phyloP scores from a whole-genome alignment of 2,113 vertebrate species.

The Empidonax alnorum region DNA sequence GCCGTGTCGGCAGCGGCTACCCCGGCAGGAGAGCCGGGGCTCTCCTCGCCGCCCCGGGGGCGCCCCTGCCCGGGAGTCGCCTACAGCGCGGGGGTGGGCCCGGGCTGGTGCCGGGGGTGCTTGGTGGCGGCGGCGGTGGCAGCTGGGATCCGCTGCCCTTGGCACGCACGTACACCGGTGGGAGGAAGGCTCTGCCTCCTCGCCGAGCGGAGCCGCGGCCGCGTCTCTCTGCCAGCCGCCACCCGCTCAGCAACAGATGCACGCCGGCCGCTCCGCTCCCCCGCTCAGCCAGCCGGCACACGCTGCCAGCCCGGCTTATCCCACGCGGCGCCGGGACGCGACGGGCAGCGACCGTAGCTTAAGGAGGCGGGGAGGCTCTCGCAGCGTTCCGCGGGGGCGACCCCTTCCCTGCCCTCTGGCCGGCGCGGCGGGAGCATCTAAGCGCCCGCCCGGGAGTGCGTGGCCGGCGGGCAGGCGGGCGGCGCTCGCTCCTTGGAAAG shows the following conservation, averaged over 20 bases:
- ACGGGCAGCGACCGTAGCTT: not conserved
- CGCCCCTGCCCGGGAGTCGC: not conserved
- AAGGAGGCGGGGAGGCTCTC: not conserved
- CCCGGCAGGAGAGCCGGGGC: not conserved
- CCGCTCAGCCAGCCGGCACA: not conserved
- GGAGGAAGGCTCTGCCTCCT: not conserved
- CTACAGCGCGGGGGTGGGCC: not conserved
- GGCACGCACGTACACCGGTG: not conserved
- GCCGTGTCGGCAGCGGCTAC: not conserved
- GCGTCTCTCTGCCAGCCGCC: not conserved
- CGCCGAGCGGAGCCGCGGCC: not conserved
- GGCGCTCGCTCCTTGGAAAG: not conserved
- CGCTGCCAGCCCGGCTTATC: not conserved
- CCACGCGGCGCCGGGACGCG: not conserved
- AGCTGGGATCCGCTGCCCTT: not conserved
- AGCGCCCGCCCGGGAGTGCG: not conserved
- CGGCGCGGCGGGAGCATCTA: not conserved
- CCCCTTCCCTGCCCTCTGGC: not conserved
- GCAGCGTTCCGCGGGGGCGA: not conserved
- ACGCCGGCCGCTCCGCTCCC: not conserved
- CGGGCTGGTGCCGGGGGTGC: not conserved
- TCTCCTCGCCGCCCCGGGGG: not conserved
- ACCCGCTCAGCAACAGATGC: conserved; percentile 61
- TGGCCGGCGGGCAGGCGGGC: not conserved
- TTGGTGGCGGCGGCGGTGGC: not conserved